phyloP scores from a whole-genome alignment of 53 echinoderm and acorn worm species.

The Pentamera pediparva region DNA sequence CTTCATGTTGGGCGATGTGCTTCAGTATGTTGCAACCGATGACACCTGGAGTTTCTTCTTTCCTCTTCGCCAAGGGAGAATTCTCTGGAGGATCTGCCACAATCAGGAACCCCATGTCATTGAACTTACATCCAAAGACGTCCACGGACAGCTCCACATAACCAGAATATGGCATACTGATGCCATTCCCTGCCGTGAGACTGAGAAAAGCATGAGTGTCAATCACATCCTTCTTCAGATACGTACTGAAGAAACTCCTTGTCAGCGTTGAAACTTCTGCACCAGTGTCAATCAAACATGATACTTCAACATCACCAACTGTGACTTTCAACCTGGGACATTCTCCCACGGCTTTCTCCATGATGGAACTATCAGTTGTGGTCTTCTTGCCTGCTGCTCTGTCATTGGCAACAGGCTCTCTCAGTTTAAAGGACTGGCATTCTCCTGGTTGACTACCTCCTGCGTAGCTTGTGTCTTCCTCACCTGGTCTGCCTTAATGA shows the following conservation, averaged over 20 bases:
- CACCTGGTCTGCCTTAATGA: neutral
- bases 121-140: slow-evolving; percentile 38
- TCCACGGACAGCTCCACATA: slow-evolving; percentile 61
- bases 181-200: slow-evolving; percentile 50
- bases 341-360: slow-evolving; percentile 45
- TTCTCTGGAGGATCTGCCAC: slow-evolving; percentile 50
- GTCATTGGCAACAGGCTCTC: too few relatives aligned
- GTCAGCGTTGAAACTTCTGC: slow-evolving; percentile 73
- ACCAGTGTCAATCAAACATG: slow-evolving; percentile 60
- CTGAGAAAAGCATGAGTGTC: slow-evolving; percentile 4
- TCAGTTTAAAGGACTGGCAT: too few relatives aligned
- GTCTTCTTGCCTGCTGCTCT: too few relatives aligned
- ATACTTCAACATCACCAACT: slow-evolving; percentile 30
- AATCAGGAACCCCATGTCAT: slow-evolving; percentile 56
- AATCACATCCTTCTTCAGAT: slow-evolving; percentile 47
- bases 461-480: neutral
- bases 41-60: slow-evolving; percentile 44
- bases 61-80: slow-evolving; percentile 23
- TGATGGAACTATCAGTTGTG: slow-evolving; percentile 31
- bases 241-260: slow-evolving; percentile 50
- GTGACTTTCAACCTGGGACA: slow-evolving; percentile 34
- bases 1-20: neutral
- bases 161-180: slow-evolving; percentile 51
- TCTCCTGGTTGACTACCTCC: slow-evolving; percentile 38
- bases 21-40: slow-evolving; percentile 64